Evolutionary conservation across 2,797 vertebrate genomes (phyloP).

Genomic region (Gorsachius magnificus): DNA sequence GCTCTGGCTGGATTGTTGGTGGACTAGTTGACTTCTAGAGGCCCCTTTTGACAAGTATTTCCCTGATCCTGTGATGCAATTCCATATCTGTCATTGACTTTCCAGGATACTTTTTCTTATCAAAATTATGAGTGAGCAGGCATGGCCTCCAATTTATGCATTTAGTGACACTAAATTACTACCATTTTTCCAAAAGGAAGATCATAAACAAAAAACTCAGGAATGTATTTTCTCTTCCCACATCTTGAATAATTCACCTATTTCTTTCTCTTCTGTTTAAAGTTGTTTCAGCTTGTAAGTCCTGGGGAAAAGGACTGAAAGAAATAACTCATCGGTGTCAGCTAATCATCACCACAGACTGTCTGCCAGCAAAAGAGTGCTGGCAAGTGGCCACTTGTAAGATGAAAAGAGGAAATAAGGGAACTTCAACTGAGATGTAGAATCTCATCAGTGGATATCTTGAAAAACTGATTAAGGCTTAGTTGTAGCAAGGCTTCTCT

Average conservation of each 20-base stretch:
- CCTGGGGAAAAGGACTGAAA: not conserved
- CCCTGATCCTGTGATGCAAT: not conserved
- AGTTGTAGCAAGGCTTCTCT: not conserved
- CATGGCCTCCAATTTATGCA: not conserved
- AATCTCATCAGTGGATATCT: not conserved
- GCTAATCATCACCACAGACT: not conserved
- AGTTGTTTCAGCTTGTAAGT: not conserved
- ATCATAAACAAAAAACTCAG: not conserved
- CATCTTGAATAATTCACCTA: not conserved
- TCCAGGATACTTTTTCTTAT: not conserved
- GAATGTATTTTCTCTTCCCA: not conserved
- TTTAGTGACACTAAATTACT: not conserved
- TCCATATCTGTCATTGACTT: not conserved
- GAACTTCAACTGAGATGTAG: not conserved
- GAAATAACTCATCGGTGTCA: not conserved
- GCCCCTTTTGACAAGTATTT: not conserved
- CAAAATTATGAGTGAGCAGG: not conserved
- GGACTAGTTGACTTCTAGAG: not conserved
- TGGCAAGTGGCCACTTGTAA: not conserved
- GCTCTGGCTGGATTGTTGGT: not conserved
- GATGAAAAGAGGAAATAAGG: slow-evolving; percentile 1
- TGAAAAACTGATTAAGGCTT: not conserved
- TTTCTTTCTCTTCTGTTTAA: not conserved
- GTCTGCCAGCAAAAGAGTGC: not conserved
- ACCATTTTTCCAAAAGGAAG: not conserved